A percentile compares a stretch with the other conserved stretches of the same genome.
These are phyloP conservation scores for Theretra japonica DNA, from an alignment of 2,888 invertebrate species.

Conservation along the genomic window DNA sequence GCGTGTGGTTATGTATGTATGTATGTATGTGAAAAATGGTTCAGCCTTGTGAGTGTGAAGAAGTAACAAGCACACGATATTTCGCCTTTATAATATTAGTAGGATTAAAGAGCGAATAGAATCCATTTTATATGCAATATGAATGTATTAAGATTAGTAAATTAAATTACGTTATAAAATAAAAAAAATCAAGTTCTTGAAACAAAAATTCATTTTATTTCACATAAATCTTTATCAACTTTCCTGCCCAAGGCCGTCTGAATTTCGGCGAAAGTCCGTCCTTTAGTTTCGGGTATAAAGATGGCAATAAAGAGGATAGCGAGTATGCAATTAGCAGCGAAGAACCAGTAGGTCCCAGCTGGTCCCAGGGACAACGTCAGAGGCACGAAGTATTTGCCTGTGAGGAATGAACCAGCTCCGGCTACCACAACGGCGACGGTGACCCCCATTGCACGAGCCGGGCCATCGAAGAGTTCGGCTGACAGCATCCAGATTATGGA, in stretches of 20 bases:
- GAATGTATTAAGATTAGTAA: no score
- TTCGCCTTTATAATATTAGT: no score
- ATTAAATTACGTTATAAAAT: no score
- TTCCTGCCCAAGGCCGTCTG: constrained; percentile 36
- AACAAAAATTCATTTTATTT: no score
- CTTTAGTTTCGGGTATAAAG: constrained; percentile 49
- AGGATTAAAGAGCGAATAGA: no score
- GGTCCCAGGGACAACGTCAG: constrained; percentile 41
- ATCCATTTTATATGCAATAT: no score
- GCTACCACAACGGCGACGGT: constrained; percentile 34
- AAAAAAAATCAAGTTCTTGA: no score
- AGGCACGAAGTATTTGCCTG: constrained; percentile 41
- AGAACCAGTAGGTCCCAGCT: constrained; percentile 44
- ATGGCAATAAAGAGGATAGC: constrained; percentile 38
- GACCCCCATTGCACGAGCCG: constrained; percentile 43
- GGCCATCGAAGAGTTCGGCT: constrained; percentile 48
- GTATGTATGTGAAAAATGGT: no score
- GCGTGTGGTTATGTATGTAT: no score
- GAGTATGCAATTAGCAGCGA: constrained; percentile 35
- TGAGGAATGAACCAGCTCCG: constrained; percentile 39
- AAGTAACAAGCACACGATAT: no score
- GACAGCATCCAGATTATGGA: constrained; percentile 42
- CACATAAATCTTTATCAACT: neutral
- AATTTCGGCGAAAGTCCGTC: constrained; percentile 45
- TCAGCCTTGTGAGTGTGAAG: no score